Evolutionary conservation across 2,888 invertebrate species (phyloP).

Genomic region (Drosophila putrida): DNA sequence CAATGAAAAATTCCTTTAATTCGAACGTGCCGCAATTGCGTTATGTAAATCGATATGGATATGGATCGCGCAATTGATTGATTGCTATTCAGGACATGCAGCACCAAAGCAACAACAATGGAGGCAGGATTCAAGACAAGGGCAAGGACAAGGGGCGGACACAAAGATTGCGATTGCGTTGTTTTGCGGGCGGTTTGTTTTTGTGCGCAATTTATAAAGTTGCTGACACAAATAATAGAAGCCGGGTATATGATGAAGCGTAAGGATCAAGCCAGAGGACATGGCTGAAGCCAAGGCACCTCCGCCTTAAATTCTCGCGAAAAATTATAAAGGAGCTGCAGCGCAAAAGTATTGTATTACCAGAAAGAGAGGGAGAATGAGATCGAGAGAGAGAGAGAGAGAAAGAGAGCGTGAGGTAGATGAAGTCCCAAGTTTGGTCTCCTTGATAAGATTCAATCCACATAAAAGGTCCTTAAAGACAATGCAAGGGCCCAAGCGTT

Average conservation of each 20-base stretch:
- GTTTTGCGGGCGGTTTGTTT: constrained; percentile 82
- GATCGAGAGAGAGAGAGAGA: constrained; percentile 2
- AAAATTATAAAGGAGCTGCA: constrained; percentile 74
- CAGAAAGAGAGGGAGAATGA: constrained; percentile 2
- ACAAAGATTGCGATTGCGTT: constrained; percentile 11
- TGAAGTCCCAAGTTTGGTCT: constrained; percentile 54
- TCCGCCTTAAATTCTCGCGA: constrained; percentile 79
- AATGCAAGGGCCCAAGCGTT: constrained; percentile 40
- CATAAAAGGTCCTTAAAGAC: constrained; percentile 72
- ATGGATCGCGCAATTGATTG: constrained; percentile 72
- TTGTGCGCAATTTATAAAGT: constrained; percentile 83
- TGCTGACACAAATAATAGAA: constrained; percentile 79
- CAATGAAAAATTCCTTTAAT: constrained; percentile 29
- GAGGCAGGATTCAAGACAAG: constrained; percentile 16
- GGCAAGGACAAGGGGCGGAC: background rate
- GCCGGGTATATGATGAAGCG: constrained; percentile 38
- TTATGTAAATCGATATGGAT: constrained; percentile 76
- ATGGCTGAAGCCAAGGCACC: constrained; percentile 57
- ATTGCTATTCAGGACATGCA: constrained; percentile 66
- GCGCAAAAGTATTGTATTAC: constrained; percentile 68
- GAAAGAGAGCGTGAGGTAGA: background rate
- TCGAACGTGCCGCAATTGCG: constrained; percentile 72
- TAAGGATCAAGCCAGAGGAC: constrained; percentile 41
- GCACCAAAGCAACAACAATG: constrained; percentile 64
- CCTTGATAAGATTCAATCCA: constrained; percentile 68